These are phyloP conservation scores for Macroramphosus scolopax DNA, from an alignment of 2,797 vertebrate genomes.

Conservation along the genomic window DNA sequence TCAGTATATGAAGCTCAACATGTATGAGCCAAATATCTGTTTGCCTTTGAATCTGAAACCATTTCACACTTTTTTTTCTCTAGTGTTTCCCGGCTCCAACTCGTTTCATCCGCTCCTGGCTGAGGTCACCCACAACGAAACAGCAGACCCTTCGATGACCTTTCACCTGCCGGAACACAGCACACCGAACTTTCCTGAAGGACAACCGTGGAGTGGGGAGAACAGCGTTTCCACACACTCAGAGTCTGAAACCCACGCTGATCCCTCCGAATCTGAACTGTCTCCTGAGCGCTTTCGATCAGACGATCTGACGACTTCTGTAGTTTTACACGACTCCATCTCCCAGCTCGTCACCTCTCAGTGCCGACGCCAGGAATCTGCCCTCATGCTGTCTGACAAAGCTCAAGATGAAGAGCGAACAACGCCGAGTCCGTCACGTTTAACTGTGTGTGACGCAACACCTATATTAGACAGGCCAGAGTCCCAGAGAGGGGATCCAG, in stretches of 20 bases:
- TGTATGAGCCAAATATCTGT: too few species aligned
- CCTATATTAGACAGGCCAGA: neutral
- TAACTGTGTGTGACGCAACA: slow-evolving; percentile 11
- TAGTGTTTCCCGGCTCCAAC: slow-evolving; percentile 59
- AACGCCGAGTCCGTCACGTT: slow-evolving; percentile 12
- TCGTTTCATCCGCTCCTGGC: slow-evolving; percentile 76
- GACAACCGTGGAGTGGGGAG: neutral
- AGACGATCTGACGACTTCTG: slow-evolving; percentile 7
- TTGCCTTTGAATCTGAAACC: too few species aligned
- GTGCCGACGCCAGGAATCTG: slow-evolving; percentile 36
- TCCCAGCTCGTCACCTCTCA: slow-evolving; percentile 56
- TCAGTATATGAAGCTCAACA: too few species aligned
- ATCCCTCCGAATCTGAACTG: slow-evolving; percentile 30
- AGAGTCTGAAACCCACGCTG: too few species aligned
- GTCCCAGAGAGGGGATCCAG: slow-evolving; percentile 14
- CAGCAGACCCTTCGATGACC: slow-evolving; percentile 30
- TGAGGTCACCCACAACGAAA: slow-evolving; percentile 75
- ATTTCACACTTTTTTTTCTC: neutral
- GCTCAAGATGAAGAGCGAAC: slow-evolving; percentile 25
- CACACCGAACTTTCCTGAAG: neutral
- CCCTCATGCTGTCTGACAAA: slow-evolving; percentile 15
- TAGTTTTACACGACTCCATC: slow-evolving; percentile 46
- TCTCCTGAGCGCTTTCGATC: slow-evolving; percentile 57
- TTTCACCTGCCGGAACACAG: slow-evolving; percentile 38
- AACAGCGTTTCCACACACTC: neutral